These are phyloP conservation scores for Ambastaia sidthimunki DNA, from an alignment of 2,797 vertebrate genomes.

Conservation along the genomic window DNA sequence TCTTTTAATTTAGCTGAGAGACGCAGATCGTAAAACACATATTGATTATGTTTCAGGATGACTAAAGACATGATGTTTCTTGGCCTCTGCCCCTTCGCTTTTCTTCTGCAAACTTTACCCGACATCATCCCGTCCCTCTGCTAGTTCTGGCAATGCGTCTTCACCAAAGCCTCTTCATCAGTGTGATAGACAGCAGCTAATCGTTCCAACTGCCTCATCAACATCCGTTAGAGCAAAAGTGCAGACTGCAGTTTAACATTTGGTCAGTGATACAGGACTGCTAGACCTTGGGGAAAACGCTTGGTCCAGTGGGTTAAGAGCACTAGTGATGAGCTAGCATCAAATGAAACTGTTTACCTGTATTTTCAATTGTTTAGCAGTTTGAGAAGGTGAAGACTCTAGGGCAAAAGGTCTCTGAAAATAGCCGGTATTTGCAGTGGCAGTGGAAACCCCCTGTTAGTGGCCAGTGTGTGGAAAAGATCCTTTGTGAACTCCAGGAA, in stretches of 20 bases:
- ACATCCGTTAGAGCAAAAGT: slow-evolving; percentile 42
- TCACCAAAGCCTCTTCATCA: slow-evolving; percentile 38
- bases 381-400: slow-evolving; percentile 47
- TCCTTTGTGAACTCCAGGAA: slow-evolving; percentile 52
- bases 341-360: slow-evolving; percentile 50
- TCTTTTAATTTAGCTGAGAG: slow-evolving; percentile 58
- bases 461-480: slow-evolving; percentile 55
- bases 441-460: slow-evolving; percentile 63
- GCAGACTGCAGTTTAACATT: slow-evolving; percentile 41
- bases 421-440: slow-evolving; percentile 53
- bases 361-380: slow-evolving; percentile 61
- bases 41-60: slow-evolving; percentile 60
- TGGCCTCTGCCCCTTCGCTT: slow-evolving; percentile 19
- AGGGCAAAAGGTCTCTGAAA: slow-evolving; percentile 56
- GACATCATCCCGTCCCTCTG: slow-evolving; percentile 37
- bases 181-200: slow-evolving; percentile 45
- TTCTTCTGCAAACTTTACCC: slow-evolving; percentile 36
- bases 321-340: slow-evolving; percentile 29
- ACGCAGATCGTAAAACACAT: slow-evolving; percentile 53
- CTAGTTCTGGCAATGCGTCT: slow-evolving; percentile 32
- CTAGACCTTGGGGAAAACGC: slow-evolving; percentile 13
- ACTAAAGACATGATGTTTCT: slow-evolving; percentile 54
- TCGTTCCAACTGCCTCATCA: slow-evolving; percentile 16
- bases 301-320: slow-evolving; percentile 16
- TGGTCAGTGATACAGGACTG: slow-evolving; percentile 5